Conservation (phyloP, 2,113 vertebrate genomes). For the Neolamprologus longior region DNA sequence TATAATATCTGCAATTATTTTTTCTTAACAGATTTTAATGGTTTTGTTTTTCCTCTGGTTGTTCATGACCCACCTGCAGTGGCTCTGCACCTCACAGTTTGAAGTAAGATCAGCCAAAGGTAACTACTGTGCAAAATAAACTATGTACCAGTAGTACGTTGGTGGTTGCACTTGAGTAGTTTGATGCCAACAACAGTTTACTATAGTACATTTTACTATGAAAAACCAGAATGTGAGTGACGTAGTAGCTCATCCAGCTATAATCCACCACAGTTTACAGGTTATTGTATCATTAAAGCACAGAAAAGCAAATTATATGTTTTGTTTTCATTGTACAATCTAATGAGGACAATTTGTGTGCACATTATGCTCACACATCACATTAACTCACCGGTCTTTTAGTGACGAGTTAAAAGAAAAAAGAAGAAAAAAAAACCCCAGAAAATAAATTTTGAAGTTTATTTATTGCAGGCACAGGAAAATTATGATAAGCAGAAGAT, state of each 20-base stretch:
- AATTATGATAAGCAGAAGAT: conserved; percentile 18
- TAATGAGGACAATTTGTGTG: background rate
- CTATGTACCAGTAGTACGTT: background rate
- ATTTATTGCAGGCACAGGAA: conserved; percentile 54
- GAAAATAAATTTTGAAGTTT: conserved; percentile 26
- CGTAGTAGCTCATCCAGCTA: background rate
- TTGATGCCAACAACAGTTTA: background rate
- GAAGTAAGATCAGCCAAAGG: background rate
- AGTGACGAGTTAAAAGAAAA: accelerated
- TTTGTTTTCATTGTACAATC: background rate
- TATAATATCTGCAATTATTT: background rate
- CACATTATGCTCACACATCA: background rate
- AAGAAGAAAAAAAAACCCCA: accelerated
- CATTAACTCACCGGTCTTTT: background rate
- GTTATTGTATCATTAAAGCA: background rate
- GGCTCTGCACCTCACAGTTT: background rate
- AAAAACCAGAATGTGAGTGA: background rate
- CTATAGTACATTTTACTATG: background rate
- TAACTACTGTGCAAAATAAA: background rate
- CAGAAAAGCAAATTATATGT: background rate
- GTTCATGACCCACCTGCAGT: background rate
- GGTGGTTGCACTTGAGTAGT: background rate
- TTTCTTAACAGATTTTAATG: background rate
- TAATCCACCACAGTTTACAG: background rate
- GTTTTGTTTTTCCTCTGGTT: background rate